Evolutionary conservation across 2,113 vertebrate genomes (phyloP), one percentile per base, ranked within the genome.

Genomic region (Halichoeres trimaculatus): DNA sequence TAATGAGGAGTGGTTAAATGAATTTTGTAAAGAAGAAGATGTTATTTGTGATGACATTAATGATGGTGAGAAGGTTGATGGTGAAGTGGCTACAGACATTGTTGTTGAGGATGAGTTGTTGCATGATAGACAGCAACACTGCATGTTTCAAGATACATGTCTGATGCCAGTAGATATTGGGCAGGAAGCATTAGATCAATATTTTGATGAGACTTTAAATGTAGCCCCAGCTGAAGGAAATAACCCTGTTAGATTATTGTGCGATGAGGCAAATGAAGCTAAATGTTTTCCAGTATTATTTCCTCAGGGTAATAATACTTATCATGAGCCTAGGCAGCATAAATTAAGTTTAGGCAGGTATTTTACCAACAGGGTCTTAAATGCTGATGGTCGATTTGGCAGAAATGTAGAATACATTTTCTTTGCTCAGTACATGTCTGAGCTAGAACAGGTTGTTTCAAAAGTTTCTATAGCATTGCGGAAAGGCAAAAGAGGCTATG

Each of bases 131-230:
- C 50, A 52, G 10, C 22, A 20, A 5, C 50, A 52, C 12, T 22
- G 50, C 22, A 58, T 69, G 66, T 57, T 48, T 34, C 40, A 58
- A 5, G 45, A 60, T 10, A 52, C 13, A n/a, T 70, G 68, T 41
- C 8, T 58, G 0, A 52, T 63, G 59, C 40, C 70, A 36, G 38
- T 63, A 3, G 70, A 63, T n/a, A 36, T 73, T 10, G 59, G 70
- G 47, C 59, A 63, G 51, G 70, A 73, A 36, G 11, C 19, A 1
- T 5, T 73, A 8, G 38, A 72, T 53, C 56, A 61, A 5, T 14
- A 43, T 34, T 35, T 35, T 45, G 48, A 62, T 20, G 5, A 13
- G n/a, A 43, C 26, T 2, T 51, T 61, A 13, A 30, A 61, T 34
- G 1, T 71, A 2, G 35, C 57, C 0, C 57, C 56, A 17, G 48